A percentile compares a stretch with the other conserved stretches of the same genome.
Evolutionary conservation across 2,797 vertebrate genomes (phyloP).

Genomic region (Sandelia bainsii): DNA sequence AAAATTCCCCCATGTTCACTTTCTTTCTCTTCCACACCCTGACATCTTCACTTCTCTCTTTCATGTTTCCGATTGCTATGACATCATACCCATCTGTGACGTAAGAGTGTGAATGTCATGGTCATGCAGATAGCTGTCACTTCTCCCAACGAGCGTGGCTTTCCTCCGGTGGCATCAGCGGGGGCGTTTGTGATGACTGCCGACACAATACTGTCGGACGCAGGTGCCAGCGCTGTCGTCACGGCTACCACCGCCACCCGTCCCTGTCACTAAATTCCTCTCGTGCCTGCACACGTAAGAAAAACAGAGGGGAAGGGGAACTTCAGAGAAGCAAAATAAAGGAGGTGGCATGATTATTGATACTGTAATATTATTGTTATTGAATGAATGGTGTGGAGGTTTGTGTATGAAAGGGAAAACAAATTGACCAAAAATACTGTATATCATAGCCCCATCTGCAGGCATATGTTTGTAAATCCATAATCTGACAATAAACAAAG

Average conservation of each 20-base stretch:
- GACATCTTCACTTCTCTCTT: not conserved
- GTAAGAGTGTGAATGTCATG: constrained; percentile 90
- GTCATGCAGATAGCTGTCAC: constrained; percentile 88
- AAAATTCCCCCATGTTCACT: not conserved
- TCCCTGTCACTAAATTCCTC: constrained; percentile 82
- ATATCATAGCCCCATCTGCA: constrained; percentile 40
- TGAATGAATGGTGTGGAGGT: not conserved
- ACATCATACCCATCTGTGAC: constrained; percentile 6
- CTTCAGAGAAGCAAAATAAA: not conserved
- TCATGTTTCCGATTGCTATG: not conserved
- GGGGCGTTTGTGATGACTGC: constrained; percentile 89
- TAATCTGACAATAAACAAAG: not conserved
- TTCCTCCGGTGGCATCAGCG: constrained; percentile 83
- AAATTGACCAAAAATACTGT: not conserved
- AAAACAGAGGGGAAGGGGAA: not conserved
- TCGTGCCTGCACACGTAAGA: constrained; percentile 88
- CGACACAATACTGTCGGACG: constrained; percentile 89
- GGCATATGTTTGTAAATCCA: constrained; percentile 17
- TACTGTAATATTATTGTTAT: not conserved
- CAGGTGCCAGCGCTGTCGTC: constrained; percentile 89
- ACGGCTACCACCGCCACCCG: constrained; percentile 85
- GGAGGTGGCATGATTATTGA: not conserved
- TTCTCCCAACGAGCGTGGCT: constrained; percentile 88
- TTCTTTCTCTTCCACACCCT: not conserved
- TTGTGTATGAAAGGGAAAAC: not conserved